Percentiles rank a stretch among this genome's conserved stretches.
phyloP scores from a whole-genome alignment of 2,113 vertebrate species.

The Pardalotus punctatus region DNA sequence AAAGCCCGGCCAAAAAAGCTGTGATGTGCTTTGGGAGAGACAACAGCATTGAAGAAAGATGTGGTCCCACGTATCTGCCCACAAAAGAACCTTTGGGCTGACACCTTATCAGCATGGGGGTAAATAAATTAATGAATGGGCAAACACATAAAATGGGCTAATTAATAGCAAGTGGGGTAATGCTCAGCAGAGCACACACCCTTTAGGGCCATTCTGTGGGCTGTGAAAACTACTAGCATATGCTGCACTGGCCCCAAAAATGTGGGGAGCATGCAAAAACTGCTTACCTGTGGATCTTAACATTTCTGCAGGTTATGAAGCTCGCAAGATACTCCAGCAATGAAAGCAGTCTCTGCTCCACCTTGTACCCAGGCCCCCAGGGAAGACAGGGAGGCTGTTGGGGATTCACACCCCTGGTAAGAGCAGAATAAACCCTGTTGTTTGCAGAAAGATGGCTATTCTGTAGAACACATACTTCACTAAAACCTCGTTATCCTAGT shows the following conservation, averaged over 20 bases:
- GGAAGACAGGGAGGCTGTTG: background rate
- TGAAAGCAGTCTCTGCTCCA: background rate
- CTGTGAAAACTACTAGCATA: background rate
- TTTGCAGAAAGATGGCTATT: background rate
- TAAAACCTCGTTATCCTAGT: background rate
- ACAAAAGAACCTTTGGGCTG: background rate
- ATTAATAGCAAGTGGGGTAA: background rate
- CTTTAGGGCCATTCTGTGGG: background rate
- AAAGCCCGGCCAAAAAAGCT: background rate
- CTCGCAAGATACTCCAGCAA: background rate
- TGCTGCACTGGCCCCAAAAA: background rate
- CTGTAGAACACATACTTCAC: background rate
- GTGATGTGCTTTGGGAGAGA: background rate
- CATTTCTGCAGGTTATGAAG: background rate
- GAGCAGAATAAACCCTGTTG: background rate
- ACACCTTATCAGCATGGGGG: background rate
- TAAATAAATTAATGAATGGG: background rate
- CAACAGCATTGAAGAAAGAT: background rate
- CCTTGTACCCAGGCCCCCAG: background rate
- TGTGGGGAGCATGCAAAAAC: background rate
- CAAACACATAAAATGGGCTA: background rate
- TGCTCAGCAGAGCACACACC: background rate
- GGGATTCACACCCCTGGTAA: background rate
- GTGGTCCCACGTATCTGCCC: background rate
- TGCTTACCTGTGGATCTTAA: background rate